These are phyloP conservation scores for Geopemphigus sp. DNA, from an alignment of 1,140 invertebrate genomes.

Conservation along the genomic window DNA sequence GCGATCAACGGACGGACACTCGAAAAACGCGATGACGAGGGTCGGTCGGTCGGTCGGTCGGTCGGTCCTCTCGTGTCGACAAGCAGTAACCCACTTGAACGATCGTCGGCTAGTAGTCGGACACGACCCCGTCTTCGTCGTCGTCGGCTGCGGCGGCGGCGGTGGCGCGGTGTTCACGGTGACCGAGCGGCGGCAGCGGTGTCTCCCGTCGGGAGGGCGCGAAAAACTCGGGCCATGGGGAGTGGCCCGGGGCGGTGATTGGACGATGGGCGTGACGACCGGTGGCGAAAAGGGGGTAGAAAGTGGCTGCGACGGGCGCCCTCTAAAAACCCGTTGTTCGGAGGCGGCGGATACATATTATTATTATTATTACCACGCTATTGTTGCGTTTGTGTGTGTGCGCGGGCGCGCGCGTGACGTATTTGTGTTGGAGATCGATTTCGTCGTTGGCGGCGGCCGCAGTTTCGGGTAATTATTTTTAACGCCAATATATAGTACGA, in stretches of 20 bases:
- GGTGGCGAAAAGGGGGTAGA: constrained; percentile 8
- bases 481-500: neutral
- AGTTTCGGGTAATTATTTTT: neutral
- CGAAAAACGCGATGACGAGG: constrained; percentile 31
- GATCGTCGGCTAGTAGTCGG: constrained; percentile 6
- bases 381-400: neutral
- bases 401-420: too few species aligned
- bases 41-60: too few species aligned
- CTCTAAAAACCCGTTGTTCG: constrained; percentile 10
- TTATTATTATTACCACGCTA: neutral
- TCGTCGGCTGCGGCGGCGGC: neutral
- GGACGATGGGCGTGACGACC: neutral
- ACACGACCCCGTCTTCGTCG: neutral
- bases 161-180: neutral
- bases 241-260: constrained; percentile 20
- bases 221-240: constrained; percentile 20
- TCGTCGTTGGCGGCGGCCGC: neutral
- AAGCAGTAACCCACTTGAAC: constrained; percentile 29
- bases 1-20: constrained; percentile 4
- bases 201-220: constrained; percentile 9
- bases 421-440: constrained; percentile 5
- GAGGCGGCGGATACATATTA: constrained; percentile 16
- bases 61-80: neutral
- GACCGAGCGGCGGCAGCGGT: neutral
- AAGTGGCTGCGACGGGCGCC: constrained; percentile 5